These are phyloP conservation scores for Aphidius gifuensis DNA, from an alignment of 1,140 invertebrate species.

Conservation along the genomic window DNA sequence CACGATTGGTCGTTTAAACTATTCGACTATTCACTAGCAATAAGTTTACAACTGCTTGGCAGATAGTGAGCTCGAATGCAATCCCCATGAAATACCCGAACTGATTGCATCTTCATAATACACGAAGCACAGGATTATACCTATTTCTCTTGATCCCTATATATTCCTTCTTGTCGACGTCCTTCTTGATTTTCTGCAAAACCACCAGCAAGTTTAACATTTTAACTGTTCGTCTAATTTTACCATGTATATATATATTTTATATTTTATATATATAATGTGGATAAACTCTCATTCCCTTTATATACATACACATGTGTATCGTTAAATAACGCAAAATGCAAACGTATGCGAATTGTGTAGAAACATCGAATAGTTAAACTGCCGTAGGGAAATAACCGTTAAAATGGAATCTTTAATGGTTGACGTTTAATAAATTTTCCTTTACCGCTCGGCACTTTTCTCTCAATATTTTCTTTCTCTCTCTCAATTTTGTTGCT, in stretches of 20 bases:
- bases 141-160: constrained; percentile 2
- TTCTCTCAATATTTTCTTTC: background rate
- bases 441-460: constrained; percentile 10
- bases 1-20: too few relatives aligned
- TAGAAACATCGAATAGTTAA: constrained; percentile 13
- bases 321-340: too few relatives aligned
- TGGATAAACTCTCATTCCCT: too few relatives aligned
- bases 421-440: constrained; percentile 35
- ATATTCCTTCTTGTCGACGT: background rate
- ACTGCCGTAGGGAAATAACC: constrained; percentile 34
- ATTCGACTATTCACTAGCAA: too few relatives aligned
- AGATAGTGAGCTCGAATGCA: background rate
- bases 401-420: constrained; percentile 33
- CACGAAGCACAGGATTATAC: constrained; percentile 25
- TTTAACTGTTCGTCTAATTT: background rate
- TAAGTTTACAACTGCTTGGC: too few relatives aligned
- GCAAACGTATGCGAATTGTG: background rate
- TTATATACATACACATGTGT: too few relatives aligned
- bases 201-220: background rate
- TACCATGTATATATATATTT: background rate
- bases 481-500: constrained; percentile 9
- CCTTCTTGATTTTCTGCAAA: background rate
- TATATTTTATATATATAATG: background rate
- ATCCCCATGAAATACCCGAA: constrained; percentile 21
- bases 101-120: constrained; percentile 24